A percentile compares a stretch with the other conserved stretches of the same genome.
Evolutionary conservation across 2,888 invertebrate species (phyloP).

Genomic region (Oligia fasciuncula): DNA sequence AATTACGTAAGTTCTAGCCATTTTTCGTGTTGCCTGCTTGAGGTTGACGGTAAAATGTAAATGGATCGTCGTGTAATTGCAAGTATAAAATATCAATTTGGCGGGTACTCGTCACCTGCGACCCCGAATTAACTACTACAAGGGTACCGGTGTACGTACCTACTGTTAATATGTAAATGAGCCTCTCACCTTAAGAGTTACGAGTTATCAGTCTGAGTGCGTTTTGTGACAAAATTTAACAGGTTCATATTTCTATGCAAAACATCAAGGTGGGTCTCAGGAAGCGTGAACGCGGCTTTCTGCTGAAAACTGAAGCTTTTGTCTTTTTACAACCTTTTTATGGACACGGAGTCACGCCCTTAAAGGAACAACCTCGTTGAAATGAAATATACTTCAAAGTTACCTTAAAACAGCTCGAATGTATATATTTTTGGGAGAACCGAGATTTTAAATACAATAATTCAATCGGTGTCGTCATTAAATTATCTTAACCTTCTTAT

Average conservation of each 20-base stretch:
- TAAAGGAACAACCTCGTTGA: constrained; percentile 48
- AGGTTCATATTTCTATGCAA: constrained; percentile 64
- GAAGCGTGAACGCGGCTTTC: constrained; percentile 37
- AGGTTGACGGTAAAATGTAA: constrained; percentile 48
- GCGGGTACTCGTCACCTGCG: constrained; percentile 72
- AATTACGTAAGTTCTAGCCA: constrained; percentile 17
- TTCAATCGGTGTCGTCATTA: constrained; percentile 23
- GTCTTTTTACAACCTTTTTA: constrained; percentile 59
- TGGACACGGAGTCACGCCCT: constrained; percentile 44
- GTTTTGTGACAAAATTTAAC: constrained; percentile 66
- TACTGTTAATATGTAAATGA: constrained; percentile 74
- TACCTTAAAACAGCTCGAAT: constrained; percentile 27
- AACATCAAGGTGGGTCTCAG: constrained; percentile 42
- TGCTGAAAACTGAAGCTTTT: constrained; percentile 49
- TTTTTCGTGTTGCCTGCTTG: constrained; percentile 36
- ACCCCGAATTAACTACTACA: constrained; percentile 69
- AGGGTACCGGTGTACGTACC: constrained; percentile 35
- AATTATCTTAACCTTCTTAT: constrained; percentile 34
- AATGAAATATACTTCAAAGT: constrained; percentile 45
- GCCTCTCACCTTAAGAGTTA: constrained; percentile 61
- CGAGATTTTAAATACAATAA: constrained; percentile 42
- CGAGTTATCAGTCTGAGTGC: constrained; percentile 60
- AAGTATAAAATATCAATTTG: constrained; percentile 75
- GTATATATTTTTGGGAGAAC: constrained; percentile 21
- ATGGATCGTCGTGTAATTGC: constrained; percentile 67